phyloP scores from a whole-genome alignment of 2,113 vertebrate species.

The Nematolebias whitei region DNA sequence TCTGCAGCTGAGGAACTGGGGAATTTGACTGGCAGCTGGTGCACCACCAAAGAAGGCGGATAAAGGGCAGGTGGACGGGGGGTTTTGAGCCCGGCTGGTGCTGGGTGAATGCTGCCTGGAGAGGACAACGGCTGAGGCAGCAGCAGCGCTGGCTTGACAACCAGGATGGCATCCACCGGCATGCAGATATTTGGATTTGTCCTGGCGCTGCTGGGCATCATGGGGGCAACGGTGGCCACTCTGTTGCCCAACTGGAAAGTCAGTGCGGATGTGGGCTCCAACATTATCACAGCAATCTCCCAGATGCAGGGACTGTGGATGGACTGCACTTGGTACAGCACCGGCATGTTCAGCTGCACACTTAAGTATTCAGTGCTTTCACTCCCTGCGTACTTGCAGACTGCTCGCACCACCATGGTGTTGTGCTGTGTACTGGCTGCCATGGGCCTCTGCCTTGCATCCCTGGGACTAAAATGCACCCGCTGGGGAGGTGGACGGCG shows the following conservation, averaged over 20 bases:
- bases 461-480: slow-evolving; percentile 92
- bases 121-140: slow-evolving; percentile 58
- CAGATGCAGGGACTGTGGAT: slow-evolving; percentile 97
- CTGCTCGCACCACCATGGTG: slow-evolving; percentile 92
- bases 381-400: slow-evolving; percentile 90
- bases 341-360: slow-evolving; percentile 95
- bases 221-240: slow-evolving; percentile 88
- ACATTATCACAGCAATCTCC: slow-evolving; percentile 89
- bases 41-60: slow-evolving; percentile 39
- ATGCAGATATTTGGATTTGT: slow-evolving; percentile 93
- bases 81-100: slow-evolving; percentile 58
- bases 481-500: slow-evolving; percentile 84
- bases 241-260: slow-evolving; percentile 96
- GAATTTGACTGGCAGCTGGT: slow-evolving; percentile 66
- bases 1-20: slow-evolving; percentile 64
- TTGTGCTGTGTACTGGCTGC: slow-evolving; percentile 89
- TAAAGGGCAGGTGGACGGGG: slow-evolving; percentile 64
- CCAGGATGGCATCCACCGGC: slow-evolving; percentile 86
- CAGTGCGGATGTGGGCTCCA: slow-evolving; percentile 87
- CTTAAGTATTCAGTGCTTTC: slow-evolving; percentile 89
- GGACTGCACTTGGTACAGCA: slow-evolving; percentile 99
- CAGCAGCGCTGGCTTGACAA: slow-evolving; percentile 39
- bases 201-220: slow-evolving; percentile 86
- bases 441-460: slow-evolving; percentile 87
- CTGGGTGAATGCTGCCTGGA: slow-evolving; percentile 74